Evolutionary conservation across 2,888 invertebrate genomes (phyloP).

Genomic region (Melanostoma mellinum): DNA sequence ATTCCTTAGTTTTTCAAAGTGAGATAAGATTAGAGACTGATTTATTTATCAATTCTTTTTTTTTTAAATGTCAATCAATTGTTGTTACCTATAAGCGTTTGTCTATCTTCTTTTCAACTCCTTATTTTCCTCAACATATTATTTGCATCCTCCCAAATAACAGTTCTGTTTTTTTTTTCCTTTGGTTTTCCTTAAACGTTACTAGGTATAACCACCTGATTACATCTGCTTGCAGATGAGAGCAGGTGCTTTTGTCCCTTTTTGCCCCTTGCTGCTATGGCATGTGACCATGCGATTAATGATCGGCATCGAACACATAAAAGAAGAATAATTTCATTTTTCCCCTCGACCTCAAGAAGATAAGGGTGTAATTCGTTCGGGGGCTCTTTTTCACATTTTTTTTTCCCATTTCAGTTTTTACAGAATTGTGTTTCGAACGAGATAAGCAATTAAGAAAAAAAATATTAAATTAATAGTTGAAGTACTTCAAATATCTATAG

Average conservation of each 20-base stretch:
- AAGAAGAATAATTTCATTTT: conserved; percentile 37
- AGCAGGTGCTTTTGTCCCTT: conserved; percentile 42
- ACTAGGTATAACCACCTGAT: conserved; percentile 31
- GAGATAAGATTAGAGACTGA: too few relatives aligned
- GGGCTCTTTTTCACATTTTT: conserved; percentile 10
- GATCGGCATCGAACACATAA: conserved; percentile 27
- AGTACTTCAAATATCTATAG: neutral
- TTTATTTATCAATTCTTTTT: too few relatives aligned
- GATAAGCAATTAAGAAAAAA: neutral
- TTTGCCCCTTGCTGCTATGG: conserved; percentile 16
- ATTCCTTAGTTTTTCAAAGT: too few relatives aligned
- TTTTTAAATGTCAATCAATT: too few relatives aligned
- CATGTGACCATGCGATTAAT: conserved; percentile 61
- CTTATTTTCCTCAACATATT: too few relatives aligned
- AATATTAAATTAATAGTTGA: conserved; percentile 30
- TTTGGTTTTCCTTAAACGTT: neutral
- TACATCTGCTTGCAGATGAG: conserved; percentile 55
- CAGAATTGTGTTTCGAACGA: conserved; percentile 15
- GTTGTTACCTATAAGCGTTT: too few relatives aligned
- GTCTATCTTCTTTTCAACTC: too few relatives aligned
- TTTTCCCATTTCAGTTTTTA: neutral
- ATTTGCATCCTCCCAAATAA: too few relatives aligned
- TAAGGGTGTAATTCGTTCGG: conserved; percentile 63
- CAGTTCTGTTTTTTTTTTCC: neutral
- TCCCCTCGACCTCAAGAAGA: conserved; percentile 47